Conservation (phyloP, 2,113 vertebrate species). For the Irena cyanogastra region DNA sequence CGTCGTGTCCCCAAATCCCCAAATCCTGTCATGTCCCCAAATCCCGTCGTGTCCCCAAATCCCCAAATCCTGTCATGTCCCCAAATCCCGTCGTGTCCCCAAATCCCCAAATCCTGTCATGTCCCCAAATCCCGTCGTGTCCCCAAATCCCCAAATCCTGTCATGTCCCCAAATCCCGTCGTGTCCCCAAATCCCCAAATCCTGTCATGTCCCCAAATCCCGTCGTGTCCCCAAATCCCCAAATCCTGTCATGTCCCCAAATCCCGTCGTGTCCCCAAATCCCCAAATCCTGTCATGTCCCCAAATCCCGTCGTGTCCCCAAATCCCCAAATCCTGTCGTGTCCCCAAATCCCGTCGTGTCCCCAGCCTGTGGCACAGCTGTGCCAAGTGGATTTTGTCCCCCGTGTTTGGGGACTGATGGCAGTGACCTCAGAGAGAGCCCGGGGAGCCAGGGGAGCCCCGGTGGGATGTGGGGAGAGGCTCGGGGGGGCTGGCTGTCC, state of each 20-base stretch:
- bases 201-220: rapidly evolving
- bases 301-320: too few species aligned
- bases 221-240: background rate
- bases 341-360: background rate
- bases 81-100: background rate
- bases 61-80: background rate
- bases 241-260: background rate
- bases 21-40: rapidly evolving
- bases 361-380: background rate
- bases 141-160: too few species aligned
- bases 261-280: background rate
- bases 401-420: background rate
- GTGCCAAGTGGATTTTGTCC: background rate
- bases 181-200: rapidly evolving
- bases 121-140: background rate
- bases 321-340: background rate
- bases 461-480: too few species aligned
- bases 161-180: background rate
- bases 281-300: background rate
- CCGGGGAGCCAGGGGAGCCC: background rate
- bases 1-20: too few species aligned
- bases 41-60: too few species aligned
- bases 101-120: background rate
- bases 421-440: background rate
- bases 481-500: background rate